Percentiles rank a stretch among this genome's conserved stretches.
Conservation (phyloP, 2,113 vertebrate species). For the Sapayoa aenigma region DNA sequence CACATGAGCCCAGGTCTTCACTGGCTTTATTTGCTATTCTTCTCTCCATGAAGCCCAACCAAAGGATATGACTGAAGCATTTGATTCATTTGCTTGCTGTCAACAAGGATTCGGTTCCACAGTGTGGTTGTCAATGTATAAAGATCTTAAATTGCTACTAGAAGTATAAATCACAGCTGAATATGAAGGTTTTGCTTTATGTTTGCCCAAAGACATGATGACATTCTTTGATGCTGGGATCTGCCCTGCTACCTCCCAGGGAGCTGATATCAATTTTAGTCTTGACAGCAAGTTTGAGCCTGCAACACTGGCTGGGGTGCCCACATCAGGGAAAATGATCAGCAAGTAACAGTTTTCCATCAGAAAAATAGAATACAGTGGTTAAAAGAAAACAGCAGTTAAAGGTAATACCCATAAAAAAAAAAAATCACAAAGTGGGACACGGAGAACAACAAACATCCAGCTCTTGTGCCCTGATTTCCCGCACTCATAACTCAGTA, state of each 20-base stretch:
- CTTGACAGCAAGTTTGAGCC: neutral
- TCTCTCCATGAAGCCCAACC: neutral
- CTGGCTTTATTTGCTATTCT: neutral
- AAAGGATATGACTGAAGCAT: rapidly evolving
- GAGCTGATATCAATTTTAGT: neutral
- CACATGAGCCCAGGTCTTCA: neutral
- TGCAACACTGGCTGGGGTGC: neutral
- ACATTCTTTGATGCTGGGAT: neutral
- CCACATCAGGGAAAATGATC: neutral
- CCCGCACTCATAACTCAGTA: neutral
- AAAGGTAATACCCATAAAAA: neutral
- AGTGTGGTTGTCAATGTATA: neutral
- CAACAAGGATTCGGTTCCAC: neutral
- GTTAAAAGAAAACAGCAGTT: neutral
- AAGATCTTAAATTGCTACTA: neutral
- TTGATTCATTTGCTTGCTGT: neutral
- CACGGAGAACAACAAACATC: rapidly evolving
- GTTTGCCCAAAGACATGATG: neutral
- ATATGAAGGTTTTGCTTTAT: neutral
- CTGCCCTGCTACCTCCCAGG: neutral
- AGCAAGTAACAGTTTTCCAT: neutral
- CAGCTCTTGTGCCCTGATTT: neutral
- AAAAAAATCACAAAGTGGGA: neutral
- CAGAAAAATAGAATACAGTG: neutral
- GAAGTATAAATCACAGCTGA: neutral